Evolutionary conservation across 2,113 vertebrate species (phyloP), one percentile per base, ranked within the genome.

Genomic region (Oceanites oceanicus): DNA sequence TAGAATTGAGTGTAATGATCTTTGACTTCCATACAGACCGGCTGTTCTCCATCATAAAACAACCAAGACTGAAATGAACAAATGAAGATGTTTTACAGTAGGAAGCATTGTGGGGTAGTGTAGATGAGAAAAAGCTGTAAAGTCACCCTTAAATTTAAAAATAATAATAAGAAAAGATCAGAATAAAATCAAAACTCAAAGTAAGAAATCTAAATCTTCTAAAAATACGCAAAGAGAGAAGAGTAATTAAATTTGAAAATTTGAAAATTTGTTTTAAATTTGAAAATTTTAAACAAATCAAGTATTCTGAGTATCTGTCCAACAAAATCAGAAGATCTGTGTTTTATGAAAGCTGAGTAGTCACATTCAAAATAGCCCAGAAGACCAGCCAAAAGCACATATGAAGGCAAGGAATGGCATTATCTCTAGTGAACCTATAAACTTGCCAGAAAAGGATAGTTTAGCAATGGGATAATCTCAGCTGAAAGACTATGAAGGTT

Each of bases 1-100:
- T 87, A 92, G 71, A 93, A 72, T 42, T 49, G 71, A 88, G 63
- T 66, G 82, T 82, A 93, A 93, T 93, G 82, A 86, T 95, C 49
- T 95, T 83, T 93, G 86, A 93, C 78, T 96, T 94, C 74, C 53
- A 86, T 76, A 81, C 29, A 93, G 47, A 40, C 44, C 65, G 53
- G 32, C 53, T 92, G 78, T 74, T 86, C 75, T 83, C 58, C 67
- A 68, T 65, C 90, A 92, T 83, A 82, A 97, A 90, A 79, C 62
- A 86, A 58, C 27, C 50, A 92, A 88, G 66, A 75, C 66, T 62
- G 14, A 92, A 94, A 92, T 40, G 79, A 94, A 53, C 44, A 90
- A 94, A 92, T 79, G 44, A 95, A 79, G 49, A 56, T 19, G 9
- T 82, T 94, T 92, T 85, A 88, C 14, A 59, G 18, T 38, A 85